A percentile compares a stretch with the other conserved stretches of the same genome.
Conservation (phyloP, 1,140 invertebrate genomes). For the Babylonia areolata region DNA sequence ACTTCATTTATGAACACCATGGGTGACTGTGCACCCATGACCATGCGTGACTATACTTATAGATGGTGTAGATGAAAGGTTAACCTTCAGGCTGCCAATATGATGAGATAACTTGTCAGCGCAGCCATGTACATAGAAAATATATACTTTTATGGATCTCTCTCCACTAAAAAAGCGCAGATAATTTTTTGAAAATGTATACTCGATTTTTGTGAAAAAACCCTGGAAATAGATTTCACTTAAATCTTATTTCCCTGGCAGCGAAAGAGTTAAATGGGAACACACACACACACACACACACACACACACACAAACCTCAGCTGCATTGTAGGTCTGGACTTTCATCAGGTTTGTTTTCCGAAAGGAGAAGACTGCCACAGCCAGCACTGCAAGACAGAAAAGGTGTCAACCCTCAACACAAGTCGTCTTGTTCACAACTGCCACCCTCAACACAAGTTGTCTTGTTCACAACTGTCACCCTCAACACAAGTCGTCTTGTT, state of each 20-base stretch:
- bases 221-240: too few relatives aligned
- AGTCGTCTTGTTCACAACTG: too few relatives aligned
- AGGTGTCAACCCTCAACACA: neutral
- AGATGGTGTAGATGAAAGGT: too few relatives aligned
- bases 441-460: too few relatives aligned
- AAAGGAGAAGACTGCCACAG: conserved; percentile 93
- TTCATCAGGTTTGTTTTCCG: conserved; percentile 94
- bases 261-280: too few relatives aligned
- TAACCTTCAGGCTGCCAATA: neutral
- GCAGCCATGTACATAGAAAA: neutral
- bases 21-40: too few relatives aligned
- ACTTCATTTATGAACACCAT: too few relatives aligned
- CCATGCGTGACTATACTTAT: too few relatives aligned
- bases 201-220: too few relatives aligned
- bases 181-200: neutral
- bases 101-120: too few relatives aligned
- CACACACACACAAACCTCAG: conserved; percentile 80
- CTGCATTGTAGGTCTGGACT: conserved; percentile 88
- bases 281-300: conserved; percentile 76
- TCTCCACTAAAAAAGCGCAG: neutral
- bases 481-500: too few relatives aligned
- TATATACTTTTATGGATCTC: neutral
- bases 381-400: conserved; percentile 80
- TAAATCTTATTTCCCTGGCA: too few relatives aligned
- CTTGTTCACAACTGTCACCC: neutral